Evolutionary conservation across 1,140 invertebrate genomes (phyloP).

Genomic region (Pantala flavescens): DNA sequence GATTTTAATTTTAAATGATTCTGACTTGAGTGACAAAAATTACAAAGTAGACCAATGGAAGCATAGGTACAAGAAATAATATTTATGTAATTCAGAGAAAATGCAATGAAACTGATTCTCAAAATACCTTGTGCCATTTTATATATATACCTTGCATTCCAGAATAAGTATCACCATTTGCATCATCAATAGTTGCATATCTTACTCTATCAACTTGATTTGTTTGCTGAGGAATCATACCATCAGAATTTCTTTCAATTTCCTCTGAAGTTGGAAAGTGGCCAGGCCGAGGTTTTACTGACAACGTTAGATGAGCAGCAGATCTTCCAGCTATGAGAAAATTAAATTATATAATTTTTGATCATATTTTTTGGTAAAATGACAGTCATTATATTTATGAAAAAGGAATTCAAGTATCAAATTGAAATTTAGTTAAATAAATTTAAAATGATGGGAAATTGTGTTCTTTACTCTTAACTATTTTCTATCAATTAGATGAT

Average conservation of each 20-base stretch:
- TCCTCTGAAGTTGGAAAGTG: conserved; percentile 69
- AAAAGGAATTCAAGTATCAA: too few species aligned
- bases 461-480: too few species aligned
- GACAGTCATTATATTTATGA: neutral
- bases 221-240: neutral
- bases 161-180: conserved; percentile 18
- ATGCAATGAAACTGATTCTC: too few species aligned
- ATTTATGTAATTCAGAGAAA: too few species aligned
- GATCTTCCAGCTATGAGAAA: conserved; percentile 51
- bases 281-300: conserved; percentile 59
- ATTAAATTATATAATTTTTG: conserved; percentile 11
- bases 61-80: too few species aligned
- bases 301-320: conserved; percentile 56
- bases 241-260: conserved; percentile 37
- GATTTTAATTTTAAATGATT: too few species aligned
- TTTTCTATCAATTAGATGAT: too few species aligned
- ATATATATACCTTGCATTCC: neutral
- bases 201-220: neutral
- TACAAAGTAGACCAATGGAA: too few species aligned
- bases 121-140: too few species aligned
- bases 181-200: neutral
- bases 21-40: too few species aligned
- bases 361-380: neutral
- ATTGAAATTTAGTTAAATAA: too few species aligned
- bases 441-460: too few species aligned